These are phyloP conservation scores for Celastrina argiolus DNA, from an alignment of 2,888 invertebrate species.

Conservation along the genomic window DNA sequence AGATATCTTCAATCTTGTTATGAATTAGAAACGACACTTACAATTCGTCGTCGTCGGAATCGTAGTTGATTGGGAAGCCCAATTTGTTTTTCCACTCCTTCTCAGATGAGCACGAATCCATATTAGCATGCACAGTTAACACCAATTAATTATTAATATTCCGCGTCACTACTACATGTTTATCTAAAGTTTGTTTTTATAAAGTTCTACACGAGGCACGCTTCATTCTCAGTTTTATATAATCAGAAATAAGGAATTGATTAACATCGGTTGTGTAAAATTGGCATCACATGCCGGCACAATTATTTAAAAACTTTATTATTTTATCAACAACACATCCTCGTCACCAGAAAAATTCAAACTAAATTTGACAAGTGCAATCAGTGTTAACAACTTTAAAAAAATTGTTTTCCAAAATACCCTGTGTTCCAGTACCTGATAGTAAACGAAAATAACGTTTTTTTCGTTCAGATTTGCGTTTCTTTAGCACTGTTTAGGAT, in stretches of 20 bases:
- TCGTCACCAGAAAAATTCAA: constrained; percentile 29
- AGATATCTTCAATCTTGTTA: constrained; percentile 20
- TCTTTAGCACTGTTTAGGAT: no score
- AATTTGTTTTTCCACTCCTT: constrained; percentile 71
- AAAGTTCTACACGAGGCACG: not conserved
- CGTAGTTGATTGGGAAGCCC: constrained; percentile 71
- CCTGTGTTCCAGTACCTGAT: no score
- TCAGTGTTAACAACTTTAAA: not conserved
- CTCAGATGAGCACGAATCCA: constrained; percentile 54
- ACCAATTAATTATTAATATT: constrained; percentile 25
- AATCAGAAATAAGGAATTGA: not conserved
- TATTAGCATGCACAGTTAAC: constrained; percentile 34
- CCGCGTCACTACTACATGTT: constrained; percentile 33
- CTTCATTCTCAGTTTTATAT: not conserved
- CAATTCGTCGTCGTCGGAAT: constrained; percentile 70
- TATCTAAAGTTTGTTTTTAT: constrained; percentile 18
- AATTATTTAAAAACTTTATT: constrained; percentile 8
- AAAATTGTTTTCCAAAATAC: not conserved
- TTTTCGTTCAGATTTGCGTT: no score
- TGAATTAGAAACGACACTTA: no score
- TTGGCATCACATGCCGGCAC: constrained; percentile 30
- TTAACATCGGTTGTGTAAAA: constrained; percentile 22
- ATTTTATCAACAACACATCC: constrained; percentile 25
- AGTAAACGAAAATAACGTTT: no score
- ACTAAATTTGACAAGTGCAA: constrained; percentile 17